These are phyloP conservation scores for Dendrophyllia cribrosa DNA, from an alignment of 64 coral and sea anemone genomes.

Conservation along the genomic window DNA sequence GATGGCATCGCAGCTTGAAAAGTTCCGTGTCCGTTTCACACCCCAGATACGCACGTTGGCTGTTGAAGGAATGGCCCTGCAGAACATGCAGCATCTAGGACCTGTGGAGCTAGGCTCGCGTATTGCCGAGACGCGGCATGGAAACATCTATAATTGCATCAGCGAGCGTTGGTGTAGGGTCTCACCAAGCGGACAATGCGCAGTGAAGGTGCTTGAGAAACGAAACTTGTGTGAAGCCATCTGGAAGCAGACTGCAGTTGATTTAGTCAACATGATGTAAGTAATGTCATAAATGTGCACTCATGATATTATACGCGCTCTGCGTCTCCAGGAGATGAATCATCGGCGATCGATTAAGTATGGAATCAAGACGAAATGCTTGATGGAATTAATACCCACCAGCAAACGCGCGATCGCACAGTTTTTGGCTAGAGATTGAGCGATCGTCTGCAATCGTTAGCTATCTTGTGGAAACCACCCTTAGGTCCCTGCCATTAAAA, in stretches of 20 bases:
- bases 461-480: no score
- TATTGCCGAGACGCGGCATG: constrained; percentile 2
- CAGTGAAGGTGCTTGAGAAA: constrained; percentile 40
- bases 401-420: no score
- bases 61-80: constrained; percentile 41
- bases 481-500: no score
- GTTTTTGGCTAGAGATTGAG: no score
- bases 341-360: no score
- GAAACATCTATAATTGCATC: constrained; percentile 12
- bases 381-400: no score
- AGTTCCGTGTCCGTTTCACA: constrained; percentile 14
- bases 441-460: no score
- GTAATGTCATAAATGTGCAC: neutral
- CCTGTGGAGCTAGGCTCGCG: constrained; percentile 12
- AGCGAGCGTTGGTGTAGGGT: constrained; percentile 39
- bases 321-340: no score
- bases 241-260: constrained; percentile 66
- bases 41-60: constrained; percentile 42
- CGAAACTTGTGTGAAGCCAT: neutral
- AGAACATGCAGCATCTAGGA: constrained; percentile 18
- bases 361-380: no score
- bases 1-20: neutral
- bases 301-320: no score
- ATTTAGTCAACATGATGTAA: constrained; percentile 62
- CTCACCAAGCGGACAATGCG: constrained; percentile 10